Base-by-base conservation (phyloP, 2,113 vertebrate genomes). In the Epinephelus lanceolatus region DNA sequence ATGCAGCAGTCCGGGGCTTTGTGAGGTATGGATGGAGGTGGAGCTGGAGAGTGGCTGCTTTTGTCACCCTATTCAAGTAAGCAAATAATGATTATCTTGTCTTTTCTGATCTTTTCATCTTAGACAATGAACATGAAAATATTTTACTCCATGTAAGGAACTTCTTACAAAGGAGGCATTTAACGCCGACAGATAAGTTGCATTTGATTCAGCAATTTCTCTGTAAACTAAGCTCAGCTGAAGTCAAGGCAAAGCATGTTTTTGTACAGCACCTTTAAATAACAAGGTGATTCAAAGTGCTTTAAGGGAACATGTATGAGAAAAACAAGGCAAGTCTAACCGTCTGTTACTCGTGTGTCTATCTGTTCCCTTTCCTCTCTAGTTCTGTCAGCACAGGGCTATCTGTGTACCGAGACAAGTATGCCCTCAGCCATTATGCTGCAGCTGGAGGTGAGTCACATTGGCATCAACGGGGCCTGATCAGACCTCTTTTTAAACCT, bases 21-120 rank as follows among this genome's bases (percentile, higher is more conserved):
- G 69, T 99, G 80, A 95, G 97, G 6, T 99, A 98, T 0, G 98
- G 98, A 63, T 98, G 96, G 96, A 96, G 98, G 66, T 99, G 98
- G 98, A 95, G 98, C 88, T 99, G 98, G 98, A 97, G 98, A 76
- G 94, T 98, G 0, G 66, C 95, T 0, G 51, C 90, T 1, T 99
- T 99, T 45, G 95, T 97, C 53, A 95, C 96, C 0, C 6, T 97
- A 63, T 99, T 99, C 93, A 99, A 98, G 98, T 99, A 91, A 96
- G 97, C 56, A 51, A 60, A 21, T 52, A 30, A 1, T 0, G 21
- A 19, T 40, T 23, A 30, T 21, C 25, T 37, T 37, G 6, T 37
- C 33, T 37, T 37, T 37, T 5, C 14, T 15, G 27, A 37, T 1
- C 1, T 0, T 33, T 19, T 52, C 51, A 8, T 52, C 19, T 52